Percentiles rank a stretch among this genome's conserved stretches.
Evolutionary conservation across 2,113 vertebrate genomes (phyloP).

Genomic region (Naja naja): DNA sequence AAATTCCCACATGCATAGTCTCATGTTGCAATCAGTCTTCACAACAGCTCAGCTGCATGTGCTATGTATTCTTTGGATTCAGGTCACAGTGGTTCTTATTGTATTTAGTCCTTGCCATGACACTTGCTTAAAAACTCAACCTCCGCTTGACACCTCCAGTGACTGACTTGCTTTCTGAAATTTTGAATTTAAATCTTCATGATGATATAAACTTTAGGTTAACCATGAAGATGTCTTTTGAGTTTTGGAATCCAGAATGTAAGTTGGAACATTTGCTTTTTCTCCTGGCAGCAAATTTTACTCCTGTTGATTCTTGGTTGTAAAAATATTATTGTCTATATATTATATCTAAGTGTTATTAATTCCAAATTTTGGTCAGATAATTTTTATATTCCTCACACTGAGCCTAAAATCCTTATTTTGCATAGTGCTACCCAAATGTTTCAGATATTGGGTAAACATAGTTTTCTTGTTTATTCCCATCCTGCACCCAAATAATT

Average conservation of each 20-base stretch:
- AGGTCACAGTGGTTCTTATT: not conserved
- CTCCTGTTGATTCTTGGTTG: not conserved
- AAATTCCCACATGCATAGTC: not conserved
- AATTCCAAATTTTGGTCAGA: not conserved
- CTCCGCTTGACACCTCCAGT: not conserved
- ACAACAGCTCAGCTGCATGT: not conserved
- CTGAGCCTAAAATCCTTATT: not conserved
- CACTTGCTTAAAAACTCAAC: not conserved
- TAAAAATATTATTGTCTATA: not conserved
- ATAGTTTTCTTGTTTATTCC: not conserved
- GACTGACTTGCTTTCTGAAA: not conserved
- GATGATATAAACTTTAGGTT: not conserved
- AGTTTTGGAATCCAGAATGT: not conserved
- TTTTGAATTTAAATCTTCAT: not conserved
- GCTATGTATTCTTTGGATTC: not conserved
- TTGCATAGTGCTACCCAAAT: not conserved
- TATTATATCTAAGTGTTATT: not conserved
- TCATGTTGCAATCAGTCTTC: not conserved
- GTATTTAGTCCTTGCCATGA: not conserved
- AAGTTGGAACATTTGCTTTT: not conserved
- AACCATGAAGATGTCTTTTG: not conserved
- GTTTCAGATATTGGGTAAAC: not conserved
- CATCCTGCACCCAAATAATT: not conserved
- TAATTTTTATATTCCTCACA: not conserved
- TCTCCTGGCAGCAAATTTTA: not conserved